A percentile compares a stretch with the other conserved stretches of the same genome.
phyloP scores from a whole-genome alignment of 2,888 invertebrate species.

The Lordiphosa fenestrarum region DNA sequence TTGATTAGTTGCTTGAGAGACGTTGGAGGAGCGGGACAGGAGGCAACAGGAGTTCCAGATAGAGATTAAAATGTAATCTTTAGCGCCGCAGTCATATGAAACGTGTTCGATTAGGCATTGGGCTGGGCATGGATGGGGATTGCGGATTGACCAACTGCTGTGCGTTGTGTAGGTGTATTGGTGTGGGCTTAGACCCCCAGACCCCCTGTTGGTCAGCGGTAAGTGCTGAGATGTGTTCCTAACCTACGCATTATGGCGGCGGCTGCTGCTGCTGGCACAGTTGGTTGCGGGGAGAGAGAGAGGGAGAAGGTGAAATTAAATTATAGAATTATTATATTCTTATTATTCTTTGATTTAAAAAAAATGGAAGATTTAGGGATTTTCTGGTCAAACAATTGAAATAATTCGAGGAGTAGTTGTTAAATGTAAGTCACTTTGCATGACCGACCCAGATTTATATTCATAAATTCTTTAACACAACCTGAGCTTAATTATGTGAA shows the following conservation, averaged over 20 bases:
- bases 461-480: background rate
- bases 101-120: conserved; percentile 71
- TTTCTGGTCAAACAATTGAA: no score
- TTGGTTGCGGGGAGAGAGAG: no score
- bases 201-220: conserved; percentile 25
- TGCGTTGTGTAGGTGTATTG: conserved; percentile 57
- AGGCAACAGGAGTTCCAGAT: conserved; percentile 14
- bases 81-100: conserved; percentile 73
- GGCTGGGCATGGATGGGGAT: conserved; percentile 11
- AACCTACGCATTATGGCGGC: conserved; percentile 25
- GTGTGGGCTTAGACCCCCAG: conserved; percentile 41
- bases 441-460: no score
- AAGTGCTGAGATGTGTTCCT: conserved; percentile 55
- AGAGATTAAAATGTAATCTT: conserved; percentile 74
- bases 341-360: no score
- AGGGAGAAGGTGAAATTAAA: no score
- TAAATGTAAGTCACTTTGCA: no score
- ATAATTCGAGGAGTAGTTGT: no score
- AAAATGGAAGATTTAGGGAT: no score
- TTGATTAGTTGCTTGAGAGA: conserved; percentile 62
- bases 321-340: no score
- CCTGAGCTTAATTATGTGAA: no score
- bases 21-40: background rate
- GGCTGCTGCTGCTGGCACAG: no score
- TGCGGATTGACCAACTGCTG: conserved; percentile 63